These are phyloP conservation scores for Redunca redunca DNA, from an alignment of 2,113 vertebrate species.

Conservation along the genomic window DNA sequence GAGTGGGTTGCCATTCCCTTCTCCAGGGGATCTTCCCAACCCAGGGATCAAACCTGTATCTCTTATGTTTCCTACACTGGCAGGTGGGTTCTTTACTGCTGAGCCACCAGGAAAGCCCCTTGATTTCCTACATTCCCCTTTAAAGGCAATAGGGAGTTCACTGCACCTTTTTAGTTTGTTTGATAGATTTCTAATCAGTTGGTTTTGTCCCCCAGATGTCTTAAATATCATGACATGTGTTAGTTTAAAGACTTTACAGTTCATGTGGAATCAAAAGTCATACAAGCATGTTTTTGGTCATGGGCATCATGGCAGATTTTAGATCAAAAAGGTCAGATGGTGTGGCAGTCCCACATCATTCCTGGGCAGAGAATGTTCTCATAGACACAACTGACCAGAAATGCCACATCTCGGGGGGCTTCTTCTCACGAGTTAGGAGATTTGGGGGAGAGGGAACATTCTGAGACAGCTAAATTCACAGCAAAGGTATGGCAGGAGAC, in stretches of 20 bases:
- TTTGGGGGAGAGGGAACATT: not conserved
- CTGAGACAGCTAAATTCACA: not conserved
- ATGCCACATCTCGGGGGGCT: not conserved
- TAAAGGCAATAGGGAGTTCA: not conserved
- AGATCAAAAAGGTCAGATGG: not conserved
- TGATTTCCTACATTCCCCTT: not conserved
- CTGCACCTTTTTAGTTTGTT: not conserved
- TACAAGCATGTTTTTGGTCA: not conserved
- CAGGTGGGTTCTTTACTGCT: not conserved
- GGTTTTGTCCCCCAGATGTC: not conserved
- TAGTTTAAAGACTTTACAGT: not conserved
- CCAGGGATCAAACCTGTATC: not conserved
- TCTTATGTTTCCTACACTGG: not conserved
- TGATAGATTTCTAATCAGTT: not conserved
- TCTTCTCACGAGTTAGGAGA: not conserved
- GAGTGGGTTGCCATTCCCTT: not conserved
- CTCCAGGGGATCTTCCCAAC: not conserved
- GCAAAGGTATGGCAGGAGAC: not conserved
- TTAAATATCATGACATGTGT: not conserved
- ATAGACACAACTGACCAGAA: not conserved
- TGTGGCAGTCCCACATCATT: not conserved
- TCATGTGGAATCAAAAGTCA: not conserved
- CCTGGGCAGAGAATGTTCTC: not conserved
- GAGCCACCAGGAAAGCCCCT: not conserved
- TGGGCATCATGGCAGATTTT: not conserved